Conservation (phyloP, 2,113 vertebrate species). For the Acrocephalus arundinaceus region DNA sequence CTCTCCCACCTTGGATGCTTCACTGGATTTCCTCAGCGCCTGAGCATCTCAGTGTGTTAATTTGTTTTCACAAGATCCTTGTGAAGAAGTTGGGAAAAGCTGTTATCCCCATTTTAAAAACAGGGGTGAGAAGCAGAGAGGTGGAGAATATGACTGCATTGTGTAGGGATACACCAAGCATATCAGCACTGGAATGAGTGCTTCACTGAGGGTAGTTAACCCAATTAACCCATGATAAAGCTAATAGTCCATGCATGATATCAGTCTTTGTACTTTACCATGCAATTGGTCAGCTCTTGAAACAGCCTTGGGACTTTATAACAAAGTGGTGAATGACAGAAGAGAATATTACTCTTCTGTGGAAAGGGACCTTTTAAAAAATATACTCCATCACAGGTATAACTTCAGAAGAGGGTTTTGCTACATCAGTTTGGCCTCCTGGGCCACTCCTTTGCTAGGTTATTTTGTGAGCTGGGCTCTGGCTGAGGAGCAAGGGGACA, state of each 20-base stretch:
- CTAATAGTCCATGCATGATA: not conserved
- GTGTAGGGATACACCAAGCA: not conserved
- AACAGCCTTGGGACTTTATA: not conserved
- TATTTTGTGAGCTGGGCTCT: not conserved
- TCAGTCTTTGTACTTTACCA: not conserved
- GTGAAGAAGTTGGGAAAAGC: not conserved
- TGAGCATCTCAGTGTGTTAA: not conserved
- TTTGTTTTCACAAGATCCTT: not conserved
- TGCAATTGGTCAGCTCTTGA: not conserved
- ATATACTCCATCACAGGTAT: not conserved
- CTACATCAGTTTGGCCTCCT: not conserved
- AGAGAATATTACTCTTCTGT: not conserved
- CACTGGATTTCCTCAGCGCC: not conserved
- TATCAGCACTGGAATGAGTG: not conserved
- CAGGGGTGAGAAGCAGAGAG: not conserved
- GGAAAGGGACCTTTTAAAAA: not conserved
- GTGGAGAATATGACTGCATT: not conserved
- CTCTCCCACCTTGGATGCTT: not conserved
- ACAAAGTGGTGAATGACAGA: not conserved
- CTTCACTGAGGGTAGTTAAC: not conserved
- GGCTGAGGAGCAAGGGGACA: not conserved
- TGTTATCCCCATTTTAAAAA: not conserved
- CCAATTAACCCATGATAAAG: not conserved
- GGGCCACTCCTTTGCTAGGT: not conserved
- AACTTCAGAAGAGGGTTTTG: not conserved